Percentiles rank a stretch among this genome's conserved stretches.
Evolutionary conservation across 1,140 invertebrate species (phyloP).

Genomic region (Holcopasites calliopsidis): DNA sequence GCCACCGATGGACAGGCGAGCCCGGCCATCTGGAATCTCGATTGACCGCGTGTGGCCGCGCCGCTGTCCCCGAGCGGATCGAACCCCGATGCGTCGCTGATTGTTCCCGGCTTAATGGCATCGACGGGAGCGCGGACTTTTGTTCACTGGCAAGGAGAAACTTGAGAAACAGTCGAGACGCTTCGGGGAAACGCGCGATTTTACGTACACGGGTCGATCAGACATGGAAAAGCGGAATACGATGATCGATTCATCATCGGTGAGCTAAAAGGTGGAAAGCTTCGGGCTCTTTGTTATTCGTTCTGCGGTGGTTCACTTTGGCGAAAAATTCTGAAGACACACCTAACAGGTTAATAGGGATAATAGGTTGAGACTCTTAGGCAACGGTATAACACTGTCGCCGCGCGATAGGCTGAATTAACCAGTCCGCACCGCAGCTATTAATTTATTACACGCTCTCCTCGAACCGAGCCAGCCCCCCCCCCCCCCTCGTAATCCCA

Average conservation of each 20-base stretch:
- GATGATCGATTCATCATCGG: too few species aligned
- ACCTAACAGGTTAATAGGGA: too few species aligned
- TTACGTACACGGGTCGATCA: too few species aligned
- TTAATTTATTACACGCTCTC: constrained; percentile 24
- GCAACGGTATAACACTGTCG: too few species aligned
- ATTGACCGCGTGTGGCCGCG: constrained; percentile 37
- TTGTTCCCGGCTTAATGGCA: background rate
- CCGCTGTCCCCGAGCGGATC: constrained; percentile 15
- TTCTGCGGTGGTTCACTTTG: too few species aligned
- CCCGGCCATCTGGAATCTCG: constrained; percentile 40
- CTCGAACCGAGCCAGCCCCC: background rate
- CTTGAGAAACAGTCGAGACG: too few species aligned
- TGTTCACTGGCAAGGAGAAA: background rate
- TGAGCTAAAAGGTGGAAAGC: too few species aligned
- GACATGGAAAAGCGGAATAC: too few species aligned
- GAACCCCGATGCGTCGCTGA: background rate
- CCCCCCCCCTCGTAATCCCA: constrained; percentile 16
- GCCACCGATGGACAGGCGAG: background rate
- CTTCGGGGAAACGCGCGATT: too few species aligned
- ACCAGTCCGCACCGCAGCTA: background rate
- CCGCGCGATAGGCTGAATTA: background rate
- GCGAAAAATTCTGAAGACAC: too few species aligned
- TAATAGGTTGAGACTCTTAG: too few species aligned
- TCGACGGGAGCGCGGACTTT: background rate
- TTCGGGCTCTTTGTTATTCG: too few species aligned